phyloP scores from a whole-genome alignment of 2,888 invertebrate species.

The Catotricha subobsoleta region DNA sequence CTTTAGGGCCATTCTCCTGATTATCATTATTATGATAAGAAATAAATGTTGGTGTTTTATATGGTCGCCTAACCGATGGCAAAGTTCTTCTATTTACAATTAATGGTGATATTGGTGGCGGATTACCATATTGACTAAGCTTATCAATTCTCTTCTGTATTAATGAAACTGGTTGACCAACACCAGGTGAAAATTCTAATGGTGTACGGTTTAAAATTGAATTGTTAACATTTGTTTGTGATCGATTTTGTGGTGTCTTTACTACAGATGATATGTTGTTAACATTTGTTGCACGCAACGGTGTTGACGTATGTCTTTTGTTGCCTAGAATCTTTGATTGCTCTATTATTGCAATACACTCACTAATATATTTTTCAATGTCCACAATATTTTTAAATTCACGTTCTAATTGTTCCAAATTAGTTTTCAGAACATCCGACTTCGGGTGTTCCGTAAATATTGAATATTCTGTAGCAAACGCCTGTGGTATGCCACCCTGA shows the following conservation, averaged over 20 bases:
- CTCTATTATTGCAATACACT: conserved; percentile 14
- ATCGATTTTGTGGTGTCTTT: too few species aligned
- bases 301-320: too few species aligned
- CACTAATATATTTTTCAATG: conserved; percentile 13
- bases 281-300: too few species aligned
- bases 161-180: background rate
- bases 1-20: too few species aligned
- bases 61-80: background rate
- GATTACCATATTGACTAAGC: conserved; percentile 35
- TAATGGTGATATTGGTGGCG: conserved; percentile 36
- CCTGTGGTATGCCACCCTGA: conserved; percentile 33
- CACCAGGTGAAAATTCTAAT: background rate
- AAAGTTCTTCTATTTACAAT: conserved; percentile 22
- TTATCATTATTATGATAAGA: too few species aligned
- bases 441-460: conserved; percentile 43
- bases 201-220: background rate
- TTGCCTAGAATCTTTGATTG: too few species aligned
- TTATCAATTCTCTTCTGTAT: conserved; percentile 27
- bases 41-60: background rate
- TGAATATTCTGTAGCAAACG: conserved; percentile 42
- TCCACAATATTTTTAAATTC: conserved; percentile 18
- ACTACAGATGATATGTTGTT: background rate
- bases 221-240: background rate
- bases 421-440: conserved; percentile 30
- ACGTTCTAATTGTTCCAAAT: conserved; percentile 31